Evolutionary conservation across 2,113 vertebrate species (phyloP), one percentile per base, ranked within the genome.

Genomic region (Morone saxatilis): DNA sequence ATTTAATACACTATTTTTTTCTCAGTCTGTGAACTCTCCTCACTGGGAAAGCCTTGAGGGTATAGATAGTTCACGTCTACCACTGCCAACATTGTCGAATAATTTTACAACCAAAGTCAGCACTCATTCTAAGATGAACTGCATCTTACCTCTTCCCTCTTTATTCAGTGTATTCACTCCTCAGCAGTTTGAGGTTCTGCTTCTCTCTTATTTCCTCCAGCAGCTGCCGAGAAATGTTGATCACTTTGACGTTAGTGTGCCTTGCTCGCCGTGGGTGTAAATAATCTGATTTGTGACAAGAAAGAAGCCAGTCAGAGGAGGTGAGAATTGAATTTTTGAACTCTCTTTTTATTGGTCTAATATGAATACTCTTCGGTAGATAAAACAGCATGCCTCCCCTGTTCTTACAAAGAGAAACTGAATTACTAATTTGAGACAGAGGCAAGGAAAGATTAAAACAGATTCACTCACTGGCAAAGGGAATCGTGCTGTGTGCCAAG

Each of bases 311-410:
- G 81, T 72, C 67, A 61, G 84, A 84, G 75, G 80, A 90, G 81
- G 91, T 91, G 89, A 61, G 90, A 91, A 93, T 91, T 90, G 87
- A 84, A 86, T 92, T 90, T 86, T 87, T 83, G 60, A 93, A 90
- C 81, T n/a, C 74, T 47, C 20, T 0, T 88, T 78, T 86, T 65
- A 72, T 83, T 78, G 77, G 71, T 76, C 54, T 81, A 80, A 83
- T 86, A 72, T 73, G 71, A 83, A 90, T 74, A 38, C 48, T 54
- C 4, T 47, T 73, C 75, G 22, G 81, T 67, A 38, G 77, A 84
- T 81, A 48, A 82, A 89, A 60, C 88, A 60, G 69, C 75, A 59
- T 51, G 83, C 48, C 61, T 53, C 77, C n/a, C 6, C 74, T 20
- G 51, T 56, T 81, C 67, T 69, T 60, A 2, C 16, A 13, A 86